phyloP scores from a whole-genome alignment of 1,140 invertebrate genomes.

The Colletes latitarsis region DNA sequence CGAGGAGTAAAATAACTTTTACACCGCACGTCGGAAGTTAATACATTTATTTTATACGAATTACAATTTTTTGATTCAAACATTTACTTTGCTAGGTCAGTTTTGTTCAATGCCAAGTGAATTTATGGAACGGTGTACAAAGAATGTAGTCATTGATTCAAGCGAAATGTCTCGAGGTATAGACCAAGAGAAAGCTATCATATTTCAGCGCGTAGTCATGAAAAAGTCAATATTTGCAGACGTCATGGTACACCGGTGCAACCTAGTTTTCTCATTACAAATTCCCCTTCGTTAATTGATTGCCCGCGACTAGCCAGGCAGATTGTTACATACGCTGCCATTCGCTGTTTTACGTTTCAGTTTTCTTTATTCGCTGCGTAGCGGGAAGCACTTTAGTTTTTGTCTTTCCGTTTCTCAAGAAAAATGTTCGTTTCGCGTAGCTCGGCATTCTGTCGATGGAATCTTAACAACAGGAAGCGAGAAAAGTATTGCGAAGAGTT shows the following conservation, averaged over 20 bases:
- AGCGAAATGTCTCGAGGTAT: constrained; percentile 14
- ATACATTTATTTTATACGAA: neutral
- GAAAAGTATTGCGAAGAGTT: no score
- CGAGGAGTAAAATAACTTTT: no score
- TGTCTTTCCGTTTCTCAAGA: neutral
- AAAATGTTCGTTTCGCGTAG: neutral
- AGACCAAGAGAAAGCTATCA: constrained; percentile 24
- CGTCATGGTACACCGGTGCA: neutral
- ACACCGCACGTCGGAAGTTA: neutral
- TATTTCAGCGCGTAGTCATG: neutral
- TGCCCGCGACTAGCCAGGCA: neutral
- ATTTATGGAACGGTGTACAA: neutral
- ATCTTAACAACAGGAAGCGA: constrained; percentile 10
- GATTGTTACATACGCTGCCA: neutral
- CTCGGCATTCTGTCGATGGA: neutral
- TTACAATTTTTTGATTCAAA: neutral
- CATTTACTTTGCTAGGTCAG: neutral
- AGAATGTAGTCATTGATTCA: neutral
- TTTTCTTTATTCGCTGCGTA: constrained; percentile 4
- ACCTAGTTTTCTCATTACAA: constrained; percentile 39
- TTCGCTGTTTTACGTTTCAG: constrained; percentile 9
- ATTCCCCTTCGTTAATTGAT: constrained; percentile 50
- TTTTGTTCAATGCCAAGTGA: neutral
- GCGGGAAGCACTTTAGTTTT: constrained; percentile 18
- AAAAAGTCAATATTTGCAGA: constrained; percentile 54